A percentile compares a stretch with the other conserved stretches of the same genome.
Conservation (phyloP, 2,888 invertebrate genomes). For the Drosophila nr. perissopoda region DNA sequence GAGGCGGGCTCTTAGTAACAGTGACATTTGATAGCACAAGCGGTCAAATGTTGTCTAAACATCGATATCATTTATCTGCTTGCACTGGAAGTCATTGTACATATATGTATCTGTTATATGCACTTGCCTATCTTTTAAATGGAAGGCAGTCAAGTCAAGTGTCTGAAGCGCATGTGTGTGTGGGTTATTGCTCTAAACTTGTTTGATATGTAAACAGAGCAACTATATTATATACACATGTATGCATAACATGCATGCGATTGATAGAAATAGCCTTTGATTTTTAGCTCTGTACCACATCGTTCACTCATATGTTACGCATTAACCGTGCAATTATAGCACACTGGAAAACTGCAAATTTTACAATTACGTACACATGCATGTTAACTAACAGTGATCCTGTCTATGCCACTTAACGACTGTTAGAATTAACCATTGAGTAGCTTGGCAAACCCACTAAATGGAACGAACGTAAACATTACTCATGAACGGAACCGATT, state of each 20-base stretch:
- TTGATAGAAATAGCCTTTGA: background rate
- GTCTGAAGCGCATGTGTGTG: slow-evolving; percentile 17
- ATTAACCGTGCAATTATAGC: slow-evolving; percentile 26
- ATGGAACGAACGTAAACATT: background rate
- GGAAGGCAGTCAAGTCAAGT: slow-evolving; percentile 51
- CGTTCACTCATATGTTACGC: slow-evolving; percentile 5
- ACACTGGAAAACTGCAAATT: slow-evolving; percentile 12
- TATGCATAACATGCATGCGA: slow-evolving; percentile 2
- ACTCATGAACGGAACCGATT: background rate
- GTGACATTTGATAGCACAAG: slow-evolving; percentile 76
- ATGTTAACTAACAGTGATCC: slow-evolving; percentile 28
- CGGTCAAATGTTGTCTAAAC: slow-evolving; percentile 69
- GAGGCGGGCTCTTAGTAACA: slow-evolving; percentile 7
- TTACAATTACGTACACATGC: background rate
- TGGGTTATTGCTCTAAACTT: slow-evolving; percentile 33
- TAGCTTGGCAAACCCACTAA: background rate
- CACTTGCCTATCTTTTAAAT: slow-evolving; percentile 33
- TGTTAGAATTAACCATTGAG: background rate
- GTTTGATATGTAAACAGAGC: slow-evolving; percentile 29
- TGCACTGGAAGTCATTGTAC: slow-evolving; percentile 8
- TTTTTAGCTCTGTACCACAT: background rate
- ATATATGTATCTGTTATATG: background rate
- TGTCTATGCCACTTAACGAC: background rate
- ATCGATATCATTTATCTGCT: slow-evolving; percentile 47
- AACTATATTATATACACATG: slow-evolving; percentile 4